Conservation (phyloP, 2,113 vertebrate genomes). For the Cyphomyrus plagiostoma region DNA sequence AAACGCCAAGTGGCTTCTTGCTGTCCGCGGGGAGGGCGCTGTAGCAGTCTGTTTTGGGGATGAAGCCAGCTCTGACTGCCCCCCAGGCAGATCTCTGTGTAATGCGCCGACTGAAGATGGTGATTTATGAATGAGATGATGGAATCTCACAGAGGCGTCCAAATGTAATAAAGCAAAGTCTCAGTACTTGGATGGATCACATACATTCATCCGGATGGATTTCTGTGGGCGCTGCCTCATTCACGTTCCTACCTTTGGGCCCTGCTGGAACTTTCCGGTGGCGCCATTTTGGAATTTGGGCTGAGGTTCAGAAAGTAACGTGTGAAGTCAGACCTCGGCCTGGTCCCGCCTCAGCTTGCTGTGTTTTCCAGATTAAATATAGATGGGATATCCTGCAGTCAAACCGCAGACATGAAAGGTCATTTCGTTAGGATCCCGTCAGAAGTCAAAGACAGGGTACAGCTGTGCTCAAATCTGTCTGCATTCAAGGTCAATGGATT, state of each 20-base stretch:
- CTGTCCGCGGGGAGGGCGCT: background rate
- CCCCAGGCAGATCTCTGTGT: background rate
- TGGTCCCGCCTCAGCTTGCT: background rate
- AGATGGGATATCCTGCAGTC: background rate
- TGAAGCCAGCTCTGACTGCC: background rate
- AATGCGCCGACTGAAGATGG: background rate
- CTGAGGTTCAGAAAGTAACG: background rate
- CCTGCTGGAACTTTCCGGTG: background rate
- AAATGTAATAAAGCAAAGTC: background rate
- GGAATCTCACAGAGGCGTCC: background rate
- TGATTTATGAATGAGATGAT: background rate
- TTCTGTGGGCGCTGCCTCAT: background rate
- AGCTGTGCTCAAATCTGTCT: background rate
- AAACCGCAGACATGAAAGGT: background rate
- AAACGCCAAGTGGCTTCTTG: background rate
- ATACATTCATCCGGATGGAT: background rate
- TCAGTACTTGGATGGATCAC: background rate
- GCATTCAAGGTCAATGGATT: background rate
- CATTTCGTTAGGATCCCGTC: background rate
- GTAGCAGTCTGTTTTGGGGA: background rate
- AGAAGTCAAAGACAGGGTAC: background rate
- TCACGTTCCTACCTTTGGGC: background rate
- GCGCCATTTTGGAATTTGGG: background rate
- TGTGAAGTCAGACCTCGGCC: background rate
- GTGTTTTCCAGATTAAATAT: constrained; percentile 1